These are phyloP conservation scores for Diphyllodes magnificus DNA, from an alignment of 2,113 vertebrate species.

Conservation along the genomic window DNA sequence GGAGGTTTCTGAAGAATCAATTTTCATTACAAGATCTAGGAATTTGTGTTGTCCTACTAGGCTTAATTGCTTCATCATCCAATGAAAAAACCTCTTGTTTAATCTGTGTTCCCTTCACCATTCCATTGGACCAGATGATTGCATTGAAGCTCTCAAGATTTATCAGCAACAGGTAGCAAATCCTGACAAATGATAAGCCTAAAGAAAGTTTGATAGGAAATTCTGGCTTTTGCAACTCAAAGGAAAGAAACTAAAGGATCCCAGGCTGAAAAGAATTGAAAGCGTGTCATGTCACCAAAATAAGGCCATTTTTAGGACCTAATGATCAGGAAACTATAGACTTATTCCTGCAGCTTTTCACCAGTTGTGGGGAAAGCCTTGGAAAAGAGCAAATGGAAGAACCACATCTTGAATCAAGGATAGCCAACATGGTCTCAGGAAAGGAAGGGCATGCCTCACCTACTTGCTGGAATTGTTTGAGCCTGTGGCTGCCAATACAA, in stretches of 20 bases:
- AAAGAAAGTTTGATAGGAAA: background rate
- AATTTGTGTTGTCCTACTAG: background rate
- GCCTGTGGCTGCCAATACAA: slow-evolving; percentile 23
- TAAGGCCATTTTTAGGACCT: slow-evolving; percentile 13
- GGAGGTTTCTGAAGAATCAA: background rate
- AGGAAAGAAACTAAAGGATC: background rate
- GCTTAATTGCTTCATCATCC: background rate
- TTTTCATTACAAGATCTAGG: background rate
- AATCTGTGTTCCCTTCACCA: background rate
- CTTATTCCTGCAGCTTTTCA: background rate
- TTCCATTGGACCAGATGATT: background rate
- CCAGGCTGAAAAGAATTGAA: background rate
- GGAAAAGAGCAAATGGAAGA: slow-evolving; percentile 26
- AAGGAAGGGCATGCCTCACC: slow-evolving; percentile 35
- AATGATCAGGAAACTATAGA: slow-evolving; percentile 17
- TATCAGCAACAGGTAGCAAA: background rate
- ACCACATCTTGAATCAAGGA: slow-evolving; percentile 36
- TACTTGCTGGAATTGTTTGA: slow-evolving; percentile 32
- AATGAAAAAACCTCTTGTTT: background rate
- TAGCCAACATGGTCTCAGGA: slow-evolving; percentile 27
- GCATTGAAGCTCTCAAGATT: background rate
- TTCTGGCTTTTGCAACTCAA: background rate
- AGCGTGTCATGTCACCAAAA: background rate
- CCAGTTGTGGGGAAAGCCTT: slow-evolving; percentile 11
- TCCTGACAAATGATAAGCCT: background rate